Conservation (phyloP, 2,888 invertebrate species). For the Leptogaster cylindrica region DNA sequence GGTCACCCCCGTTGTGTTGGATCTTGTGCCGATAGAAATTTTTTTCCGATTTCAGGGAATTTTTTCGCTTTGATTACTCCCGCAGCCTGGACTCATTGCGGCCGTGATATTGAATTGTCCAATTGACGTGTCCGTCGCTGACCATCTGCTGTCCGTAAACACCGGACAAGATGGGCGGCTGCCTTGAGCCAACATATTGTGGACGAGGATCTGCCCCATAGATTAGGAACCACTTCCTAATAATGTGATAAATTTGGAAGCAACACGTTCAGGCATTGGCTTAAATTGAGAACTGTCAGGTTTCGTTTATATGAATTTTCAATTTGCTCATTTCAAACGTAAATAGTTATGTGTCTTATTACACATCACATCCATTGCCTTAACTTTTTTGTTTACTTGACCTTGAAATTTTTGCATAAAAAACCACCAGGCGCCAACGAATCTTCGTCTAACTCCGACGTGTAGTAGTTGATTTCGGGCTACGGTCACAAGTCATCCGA, state of each 20-base stretch:
- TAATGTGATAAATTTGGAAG: background rate
- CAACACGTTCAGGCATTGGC: background rate
- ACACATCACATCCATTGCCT: no score
- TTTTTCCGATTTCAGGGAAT: conserved; percentile 35
- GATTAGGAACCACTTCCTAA: background rate
- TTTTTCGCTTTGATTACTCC: conserved; percentile 15
- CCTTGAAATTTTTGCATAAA: no score
- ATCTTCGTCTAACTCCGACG: no score
- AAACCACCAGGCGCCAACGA: no score
- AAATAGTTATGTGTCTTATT: no score
- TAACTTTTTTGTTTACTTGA: no score
- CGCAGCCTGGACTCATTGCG: conserved; percentile 7
- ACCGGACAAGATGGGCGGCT: background rate
- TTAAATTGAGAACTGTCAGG: no score
- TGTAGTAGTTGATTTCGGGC: no score
- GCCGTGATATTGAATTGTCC: conserved; percentile 27
- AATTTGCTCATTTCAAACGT: no score
- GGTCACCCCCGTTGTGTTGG: conserved; percentile 32
- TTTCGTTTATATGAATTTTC: no score
- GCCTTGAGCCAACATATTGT: background rate
- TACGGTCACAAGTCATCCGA: no score
- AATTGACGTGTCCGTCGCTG: conserved; percentile 7
- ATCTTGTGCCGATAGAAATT: conserved; percentile 30
- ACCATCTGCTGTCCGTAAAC: conserved; percentile 29
- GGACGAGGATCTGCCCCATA: background rate